Conservation (phyloP, 2,113 vertebrate genomes). For the Ifrita kowaldi region DNA sequence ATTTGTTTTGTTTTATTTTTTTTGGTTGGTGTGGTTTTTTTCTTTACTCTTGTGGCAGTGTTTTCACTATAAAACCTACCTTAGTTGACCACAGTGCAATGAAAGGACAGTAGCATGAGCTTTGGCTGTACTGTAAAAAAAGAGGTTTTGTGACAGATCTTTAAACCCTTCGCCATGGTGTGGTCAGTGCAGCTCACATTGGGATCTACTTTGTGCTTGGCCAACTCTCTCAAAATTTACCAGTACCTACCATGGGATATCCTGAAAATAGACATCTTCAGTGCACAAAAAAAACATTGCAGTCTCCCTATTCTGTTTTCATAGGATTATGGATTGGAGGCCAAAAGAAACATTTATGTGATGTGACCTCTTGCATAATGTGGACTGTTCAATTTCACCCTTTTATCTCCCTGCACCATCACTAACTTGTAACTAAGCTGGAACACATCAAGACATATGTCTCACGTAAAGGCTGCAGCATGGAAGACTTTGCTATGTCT, state of each 20-base stretch:
- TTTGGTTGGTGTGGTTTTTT: background rate
- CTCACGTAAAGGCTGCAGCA: background rate
- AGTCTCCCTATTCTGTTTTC: background rate
- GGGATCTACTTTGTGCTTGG: background rate
- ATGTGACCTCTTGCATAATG: background rate
- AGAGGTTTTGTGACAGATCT: background rate
- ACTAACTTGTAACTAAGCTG: background rate
- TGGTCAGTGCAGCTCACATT: background rate
- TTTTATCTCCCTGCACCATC: background rate
- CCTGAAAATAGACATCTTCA: background rate
- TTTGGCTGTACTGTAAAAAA: background rate
- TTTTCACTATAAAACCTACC: background rate
- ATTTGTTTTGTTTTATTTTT: background rate
- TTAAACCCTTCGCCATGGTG: background rate
- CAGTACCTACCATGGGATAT: background rate
- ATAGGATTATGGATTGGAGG: background rate
- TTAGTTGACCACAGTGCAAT: background rate
- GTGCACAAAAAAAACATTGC: background rate
- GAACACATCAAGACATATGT: background rate
- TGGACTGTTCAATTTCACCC: background rate
- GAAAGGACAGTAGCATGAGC: background rate
- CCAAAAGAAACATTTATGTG: background rate
- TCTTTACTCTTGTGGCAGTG: background rate
- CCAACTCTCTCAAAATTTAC: background rate
- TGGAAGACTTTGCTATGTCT: background rate